Evolutionary conservation across 2,797 vertebrate species (phyloP).

Genomic region (Anabas testudineus): DNA sequence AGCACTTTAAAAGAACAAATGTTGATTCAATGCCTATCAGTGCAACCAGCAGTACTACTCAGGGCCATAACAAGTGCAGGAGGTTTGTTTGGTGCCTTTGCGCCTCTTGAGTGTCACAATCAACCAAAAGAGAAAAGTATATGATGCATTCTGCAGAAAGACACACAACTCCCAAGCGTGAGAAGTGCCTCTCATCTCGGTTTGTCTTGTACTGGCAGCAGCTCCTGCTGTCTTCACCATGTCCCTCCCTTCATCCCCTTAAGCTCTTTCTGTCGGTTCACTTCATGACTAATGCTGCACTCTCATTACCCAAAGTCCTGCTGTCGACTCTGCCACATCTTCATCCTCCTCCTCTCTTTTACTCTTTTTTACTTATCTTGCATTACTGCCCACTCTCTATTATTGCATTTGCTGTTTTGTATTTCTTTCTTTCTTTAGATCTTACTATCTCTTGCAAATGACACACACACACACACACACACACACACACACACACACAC

Average conservation of each 20-base stretch:
- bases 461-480: background rate
- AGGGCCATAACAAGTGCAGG: slow-evolving; percentile 22
- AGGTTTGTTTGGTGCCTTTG: slow-evolving; percentile 27
- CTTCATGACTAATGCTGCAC: slow-evolving; percentile 58
- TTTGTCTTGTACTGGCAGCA: slow-evolving; percentile 22
- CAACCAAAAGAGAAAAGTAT: slow-evolving; percentile 42
- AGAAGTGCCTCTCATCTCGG: slow-evolving; percentile 15
- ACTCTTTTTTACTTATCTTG: slow-evolving; percentile 33
- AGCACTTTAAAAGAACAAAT: slow-evolving; percentile 25
- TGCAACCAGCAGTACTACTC: slow-evolving; percentile 43
- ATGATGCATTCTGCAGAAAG: slow-evolving; percentile 24
- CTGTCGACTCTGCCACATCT: slow-evolving; percentile 32
- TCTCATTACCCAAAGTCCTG: slow-evolving; percentile 64
- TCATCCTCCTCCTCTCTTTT: slow-evolving; percentile 36
- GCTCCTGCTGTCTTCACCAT: slow-evolving; percentile 34
- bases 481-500: slow-evolving; percentile 2
- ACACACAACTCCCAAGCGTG: slow-evolving; percentile 21
- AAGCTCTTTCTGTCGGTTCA: slow-evolving; percentile 40
- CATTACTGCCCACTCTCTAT: slow-evolving; percentile 33
- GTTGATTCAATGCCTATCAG: slow-evolving; percentile 33
- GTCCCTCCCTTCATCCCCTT: slow-evolving; percentile 44
- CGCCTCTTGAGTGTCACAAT: slow-evolving; percentile 40
- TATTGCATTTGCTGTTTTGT: slow-evolving; percentile 32
- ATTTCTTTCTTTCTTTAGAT: slow-evolving; percentile 15
- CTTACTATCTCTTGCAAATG: slow-evolving; percentile 4